Evolutionary conservation across 2,113 vertebrate genomes (phyloP).

Genomic region (Mesocricetus auratus): DNA sequence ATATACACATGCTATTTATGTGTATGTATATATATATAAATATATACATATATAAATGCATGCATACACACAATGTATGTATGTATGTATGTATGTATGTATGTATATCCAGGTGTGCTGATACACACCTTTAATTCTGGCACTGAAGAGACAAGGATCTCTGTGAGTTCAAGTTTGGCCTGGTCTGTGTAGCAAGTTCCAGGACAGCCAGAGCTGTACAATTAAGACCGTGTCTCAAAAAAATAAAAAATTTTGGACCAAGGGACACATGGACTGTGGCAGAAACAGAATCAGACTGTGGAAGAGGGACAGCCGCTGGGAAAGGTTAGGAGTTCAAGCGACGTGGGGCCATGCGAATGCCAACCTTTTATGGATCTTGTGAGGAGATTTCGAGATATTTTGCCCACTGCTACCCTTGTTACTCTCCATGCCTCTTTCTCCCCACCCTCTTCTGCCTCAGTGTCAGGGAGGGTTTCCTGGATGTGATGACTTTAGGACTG

Average conservation of each 20-base stretch:
- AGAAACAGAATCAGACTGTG: neutral
- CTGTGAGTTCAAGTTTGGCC: neutral
- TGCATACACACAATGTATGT: neutral
- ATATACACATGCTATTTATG: no score
- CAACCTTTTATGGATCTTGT: neutral
- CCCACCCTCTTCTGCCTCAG: neutral
- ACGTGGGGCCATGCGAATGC: neutral
- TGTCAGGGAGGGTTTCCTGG: constrained; percentile 38
- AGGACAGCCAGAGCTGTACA: neutral
- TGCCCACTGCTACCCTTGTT: neutral
- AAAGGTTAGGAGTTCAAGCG: neutral
- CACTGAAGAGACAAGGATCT: no score
- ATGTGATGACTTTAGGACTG: neutral
- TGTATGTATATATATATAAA: neutral
- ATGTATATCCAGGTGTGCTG: neutral
- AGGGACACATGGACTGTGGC: neutral
- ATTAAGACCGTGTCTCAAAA: neutral
- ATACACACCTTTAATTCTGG: neutral
- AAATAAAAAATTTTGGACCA: neutral
- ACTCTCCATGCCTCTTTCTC: neutral
- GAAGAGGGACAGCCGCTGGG: neutral
- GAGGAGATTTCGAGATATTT: neutral
- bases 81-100: no score
- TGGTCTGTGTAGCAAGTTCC: neutral
- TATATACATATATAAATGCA: neutral